Base-by-base conservation (phyloP, 2,797 vertebrate species). In the Lophotriccus pileatus region DNA sequence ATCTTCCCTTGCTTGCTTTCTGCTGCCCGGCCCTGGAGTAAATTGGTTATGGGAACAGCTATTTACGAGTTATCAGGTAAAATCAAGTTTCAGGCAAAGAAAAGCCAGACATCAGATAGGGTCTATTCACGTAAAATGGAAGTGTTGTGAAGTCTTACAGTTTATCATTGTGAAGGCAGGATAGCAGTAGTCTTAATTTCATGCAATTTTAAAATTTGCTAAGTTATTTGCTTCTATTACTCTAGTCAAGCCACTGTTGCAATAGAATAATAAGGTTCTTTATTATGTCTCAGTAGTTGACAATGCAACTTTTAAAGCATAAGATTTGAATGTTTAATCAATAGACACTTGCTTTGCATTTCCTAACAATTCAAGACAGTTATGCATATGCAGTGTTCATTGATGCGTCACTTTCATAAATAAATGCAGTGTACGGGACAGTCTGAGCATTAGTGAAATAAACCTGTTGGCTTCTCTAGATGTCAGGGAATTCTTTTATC, bases 61-160 rank as follows among this genome's bases (percentile, higher is more conserved):
- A 97, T 98, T 87, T 98, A 98, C 97, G 98, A 98, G 97, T 97
- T 98, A 91, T 98, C 98, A 19, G 93, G 96, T 94, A 98, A 98
- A 98, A 97, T 98, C 90, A 98, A 96, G 59, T 98, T 98, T 86
- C 96, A 97, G 70, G 94, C 98, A 97, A 98, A 97, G 96, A 98
- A 98, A 97, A 98, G 95, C 47, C 96, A 97, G 52, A 91, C 89
- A 97, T 97, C 98, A 95, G 80, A 88, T 94, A 97, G 89, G 94
- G 50, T 50, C n/a, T 43, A 18, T 50, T 81, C 9, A 50, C 0
- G 0, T 59, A 34, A 88, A 92, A 74, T 75, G 6, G 52, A 58
- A 7, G 9, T 20, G 15, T n/a, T 73, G n/a, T 73, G n/a, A 55
- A 58, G 23, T 36, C 43, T 73, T 75, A 56, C 14, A 34, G 22